Evolutionary conservation across 2,888 invertebrate species (phyloP).

Genomic region (Melieria omissa): DNA sequence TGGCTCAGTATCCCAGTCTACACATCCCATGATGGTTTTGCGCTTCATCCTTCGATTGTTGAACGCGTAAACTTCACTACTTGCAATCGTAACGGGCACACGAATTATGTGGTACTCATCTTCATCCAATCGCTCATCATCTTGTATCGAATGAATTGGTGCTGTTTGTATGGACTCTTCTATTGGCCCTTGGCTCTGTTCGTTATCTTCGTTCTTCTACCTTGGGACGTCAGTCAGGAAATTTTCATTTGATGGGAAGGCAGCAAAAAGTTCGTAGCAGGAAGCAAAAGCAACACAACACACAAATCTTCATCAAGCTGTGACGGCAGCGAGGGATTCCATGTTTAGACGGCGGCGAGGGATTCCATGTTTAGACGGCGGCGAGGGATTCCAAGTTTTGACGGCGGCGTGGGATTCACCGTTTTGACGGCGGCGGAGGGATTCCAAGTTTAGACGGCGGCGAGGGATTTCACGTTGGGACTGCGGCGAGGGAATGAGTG

Average conservation of each 20-base stretch:
- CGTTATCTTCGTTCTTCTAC: not conserved
- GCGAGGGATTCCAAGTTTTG: conserved; percentile 38
- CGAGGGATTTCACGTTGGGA: conserved; percentile 51
- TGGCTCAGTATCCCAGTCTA: too few relatives aligned
- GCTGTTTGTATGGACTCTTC: not conserved
- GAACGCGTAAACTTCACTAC: too few relatives aligned
- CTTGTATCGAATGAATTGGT: too few relatives aligned
- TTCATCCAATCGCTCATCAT: too few relatives aligned
- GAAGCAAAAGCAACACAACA: too few relatives aligned
- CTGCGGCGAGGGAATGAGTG: conserved; percentile 44
- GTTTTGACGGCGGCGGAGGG: conserved; percentile 50
- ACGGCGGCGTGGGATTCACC: conserved; percentile 51
- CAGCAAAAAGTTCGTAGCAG: not conserved
- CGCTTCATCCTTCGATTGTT: too few relatives aligned
- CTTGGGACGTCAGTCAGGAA: too few relatives aligned
- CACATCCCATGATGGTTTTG: too few relatives aligned
- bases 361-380: conserved; percentile 43
- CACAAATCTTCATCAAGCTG: not conserved
- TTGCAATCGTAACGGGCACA: too few relatives aligned
- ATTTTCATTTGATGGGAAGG: not conserved
- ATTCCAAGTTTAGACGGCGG: conserved; percentile 49
- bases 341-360: conserved; percentile 49
- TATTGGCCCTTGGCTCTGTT: not conserved
- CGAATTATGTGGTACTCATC: too few relatives aligned
- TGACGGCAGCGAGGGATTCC: conserved; percentile 43